These are phyloP conservation scores for Vollenhovia emeryi DNA, from an alignment of 1,140 invertebrate genomes.

Conservation along the genomic window DNA sequence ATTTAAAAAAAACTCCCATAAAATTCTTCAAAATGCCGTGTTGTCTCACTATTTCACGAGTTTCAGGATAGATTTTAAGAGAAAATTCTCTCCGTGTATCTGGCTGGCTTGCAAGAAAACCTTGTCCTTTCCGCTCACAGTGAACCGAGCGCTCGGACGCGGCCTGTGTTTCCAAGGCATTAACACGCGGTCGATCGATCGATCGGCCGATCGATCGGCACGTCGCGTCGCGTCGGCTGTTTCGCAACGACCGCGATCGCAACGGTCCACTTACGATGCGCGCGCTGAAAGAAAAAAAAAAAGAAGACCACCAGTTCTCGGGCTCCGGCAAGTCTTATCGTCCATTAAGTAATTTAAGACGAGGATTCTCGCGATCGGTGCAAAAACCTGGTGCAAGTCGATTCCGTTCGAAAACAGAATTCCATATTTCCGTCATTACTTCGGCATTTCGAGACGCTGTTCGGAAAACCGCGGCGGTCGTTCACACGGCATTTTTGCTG, in stretches of 20 bases:
- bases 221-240: neutral
- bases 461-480: neutral
- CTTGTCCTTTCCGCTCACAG: neutral
- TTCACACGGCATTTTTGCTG: slow-evolving; percentile 4
- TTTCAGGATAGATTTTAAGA: too few species aligned
- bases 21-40: too few species aligned
- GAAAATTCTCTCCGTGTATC: too few species aligned
- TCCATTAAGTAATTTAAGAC: slow-evolving; percentile 56
- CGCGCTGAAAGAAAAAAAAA: slow-evolving; percentile 23
- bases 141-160: neutral
- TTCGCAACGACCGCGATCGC: slow-evolving; percentile 42
- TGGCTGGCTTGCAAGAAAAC: too few species aligned
- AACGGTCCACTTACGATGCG: slow-evolving; percentile 61
- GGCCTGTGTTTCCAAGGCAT: slow-evolving; percentile 24
- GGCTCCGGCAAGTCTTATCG: neutral
- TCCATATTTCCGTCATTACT: slow-evolving; percentile 7
- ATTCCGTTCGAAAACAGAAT: slow-evolving; percentile 6
- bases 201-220: slow-evolving; percentile 32
- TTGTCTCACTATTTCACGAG: too few species aligned
- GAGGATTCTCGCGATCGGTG: slow-evolving; percentile 24
- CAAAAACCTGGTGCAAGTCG: slow-evolving; percentile 24
- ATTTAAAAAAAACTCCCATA: too few species aligned
- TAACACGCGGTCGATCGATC: neutral
- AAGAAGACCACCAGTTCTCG: neutral
- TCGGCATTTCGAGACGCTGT: neutral